Conservation (phyloP, 2,113 vertebrate species). For the Gracilinanus agilis region DNA sequence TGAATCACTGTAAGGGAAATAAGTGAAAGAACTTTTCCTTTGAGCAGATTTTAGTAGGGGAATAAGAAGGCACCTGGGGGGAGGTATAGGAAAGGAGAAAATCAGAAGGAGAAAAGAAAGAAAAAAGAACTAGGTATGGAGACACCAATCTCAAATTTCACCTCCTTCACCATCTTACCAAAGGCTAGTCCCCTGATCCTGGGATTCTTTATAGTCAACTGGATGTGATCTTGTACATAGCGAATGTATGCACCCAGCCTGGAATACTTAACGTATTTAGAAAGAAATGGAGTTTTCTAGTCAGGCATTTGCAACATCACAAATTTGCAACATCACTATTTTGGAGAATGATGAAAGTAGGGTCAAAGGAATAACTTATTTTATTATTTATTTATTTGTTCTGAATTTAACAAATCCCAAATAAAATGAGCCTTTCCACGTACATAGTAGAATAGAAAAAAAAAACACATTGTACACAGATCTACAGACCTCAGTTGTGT, state of each 20-base stretch:
- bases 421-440: not conserved
- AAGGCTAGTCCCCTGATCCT: slow-evolving; percentile 1
- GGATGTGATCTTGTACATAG: not conserved
- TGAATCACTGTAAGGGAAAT: not conserved
- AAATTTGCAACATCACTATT: not conserved
- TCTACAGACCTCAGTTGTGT: not conserved
- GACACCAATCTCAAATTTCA: not conserved
- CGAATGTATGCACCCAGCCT: not conserved
- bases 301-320: not conserved
- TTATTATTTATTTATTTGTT: not conserved
- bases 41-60: slow-evolving; percentile 18
- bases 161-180: slow-evolving; percentile 19
- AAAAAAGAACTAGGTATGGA: not conserved
- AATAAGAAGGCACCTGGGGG: not conserved
- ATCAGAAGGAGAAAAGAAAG: not conserved
- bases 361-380: slow-evolving; percentile 28
- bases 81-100: not conserved
- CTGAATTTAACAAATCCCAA: not conserved
- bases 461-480: not conserved
- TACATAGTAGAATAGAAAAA: not conserved
- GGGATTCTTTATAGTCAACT: not conserved
- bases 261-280: not conserved
- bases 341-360: slow-evolving; percentile 11
- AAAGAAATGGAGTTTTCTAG: not conserved
- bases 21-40: not conserved